Evolutionary conservation across 2,888 invertebrate genomes (phyloP).

Genomic region (Nephrotoma appendiculata): DNA sequence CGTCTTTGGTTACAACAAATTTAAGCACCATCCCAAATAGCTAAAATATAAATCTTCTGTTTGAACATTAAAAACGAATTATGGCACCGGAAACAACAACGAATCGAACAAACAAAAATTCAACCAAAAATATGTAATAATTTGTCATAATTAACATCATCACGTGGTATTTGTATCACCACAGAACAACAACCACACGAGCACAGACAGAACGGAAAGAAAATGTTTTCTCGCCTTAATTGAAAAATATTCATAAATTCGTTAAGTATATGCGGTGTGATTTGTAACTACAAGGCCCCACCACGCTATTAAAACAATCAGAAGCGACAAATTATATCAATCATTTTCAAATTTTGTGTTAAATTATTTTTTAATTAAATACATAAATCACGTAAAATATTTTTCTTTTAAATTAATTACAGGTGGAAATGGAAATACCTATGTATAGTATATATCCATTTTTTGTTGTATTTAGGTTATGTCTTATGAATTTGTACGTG

Average conservation of each 20-base stretch:
- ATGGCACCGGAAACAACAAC: neutral
- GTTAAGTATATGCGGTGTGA: neutral
- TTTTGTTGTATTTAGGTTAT: neutral
- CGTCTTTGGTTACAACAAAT: neutral
- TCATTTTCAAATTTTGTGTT: neutral
- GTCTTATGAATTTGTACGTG: neutral
- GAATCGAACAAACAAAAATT: neutral
- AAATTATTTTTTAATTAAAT: neutral
- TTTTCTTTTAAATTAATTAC: neutral
- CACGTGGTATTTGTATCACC: neutral
- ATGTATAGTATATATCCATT: neutral
- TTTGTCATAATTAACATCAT: neutral
- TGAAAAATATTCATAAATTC: neutral
- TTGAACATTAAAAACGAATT: neutral
- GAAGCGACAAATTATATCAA: neutral
- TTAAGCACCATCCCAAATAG: neutral
- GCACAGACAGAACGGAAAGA: neutral
- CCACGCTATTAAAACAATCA: neutral
- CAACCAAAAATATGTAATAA: neutral
- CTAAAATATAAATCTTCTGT: neutral
- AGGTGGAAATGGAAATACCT: neutral
- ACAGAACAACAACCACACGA: neutral
- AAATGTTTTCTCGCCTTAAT: neutral
- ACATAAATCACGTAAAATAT: neutral
- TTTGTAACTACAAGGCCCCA: neutral